Conservation (phyloP, 2,113 vertebrate species). For the Proterorhinus semilunaris region DNA sequence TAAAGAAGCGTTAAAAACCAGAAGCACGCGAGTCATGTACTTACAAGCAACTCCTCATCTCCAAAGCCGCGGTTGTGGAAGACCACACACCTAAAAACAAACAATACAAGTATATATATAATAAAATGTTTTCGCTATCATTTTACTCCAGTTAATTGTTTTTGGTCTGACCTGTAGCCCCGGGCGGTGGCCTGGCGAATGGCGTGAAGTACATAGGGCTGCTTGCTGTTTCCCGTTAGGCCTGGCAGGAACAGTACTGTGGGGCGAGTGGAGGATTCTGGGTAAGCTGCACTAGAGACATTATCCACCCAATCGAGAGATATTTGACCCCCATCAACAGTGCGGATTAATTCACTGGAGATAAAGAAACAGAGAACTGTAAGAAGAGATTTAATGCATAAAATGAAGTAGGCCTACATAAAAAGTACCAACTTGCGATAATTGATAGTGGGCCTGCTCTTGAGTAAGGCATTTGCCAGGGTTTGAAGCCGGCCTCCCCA, state of each 20-base stretch:
- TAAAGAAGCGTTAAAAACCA: not conserved
- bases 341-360: slow-evolving; percentile 76
- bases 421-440: slow-evolving; percentile 78
- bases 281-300: slow-evolving; percentile 35
- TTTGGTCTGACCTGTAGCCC: slow-evolving; percentile 77
- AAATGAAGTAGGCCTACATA: not conserved
- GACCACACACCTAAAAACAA: slow-evolving; percentile 76
- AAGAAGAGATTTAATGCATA: not conserved
- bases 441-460: slow-evolving; percentile 63
- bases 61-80: slow-evolving; percentile 83
- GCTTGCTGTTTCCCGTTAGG: slow-evolving; percentile 80
- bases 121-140: not conserved
- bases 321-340: slow-evolving; percentile 81
- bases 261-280: slow-evolving; percentile 71
- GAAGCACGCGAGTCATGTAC: slow-evolving; percentile 14
- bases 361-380: not conserved
- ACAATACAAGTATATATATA: not conserved
- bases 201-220: slow-evolving; percentile 77
- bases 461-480: slow-evolving; percentile 67
- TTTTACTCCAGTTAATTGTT: not conserved
- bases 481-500: slow-evolving; percentile 78
- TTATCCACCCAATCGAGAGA: slow-evolving; percentile 83
- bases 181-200: slow-evolving; percentile 67
- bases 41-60: slow-evolving; percentile 82
- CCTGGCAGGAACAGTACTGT: slow-evolving; percentile 83